Conservation (phyloP, 2,888 invertebrate genomes). For the Cheilosia vulpina region DNA sequence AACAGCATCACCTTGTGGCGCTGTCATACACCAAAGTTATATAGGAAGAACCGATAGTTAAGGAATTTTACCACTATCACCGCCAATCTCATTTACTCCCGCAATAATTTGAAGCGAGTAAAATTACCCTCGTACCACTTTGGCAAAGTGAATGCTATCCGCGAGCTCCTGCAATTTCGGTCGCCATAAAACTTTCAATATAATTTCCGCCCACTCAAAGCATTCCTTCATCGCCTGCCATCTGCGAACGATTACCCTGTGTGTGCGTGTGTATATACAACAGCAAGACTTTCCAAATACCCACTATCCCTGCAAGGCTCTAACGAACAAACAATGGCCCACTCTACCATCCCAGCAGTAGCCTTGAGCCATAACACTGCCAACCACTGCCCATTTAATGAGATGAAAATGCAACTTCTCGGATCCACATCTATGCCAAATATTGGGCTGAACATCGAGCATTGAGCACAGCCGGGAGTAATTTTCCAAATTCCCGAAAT, state of each 20-base stretch:
- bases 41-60: slow-evolving; percentile 43
- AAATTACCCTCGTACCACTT: slow-evolving; percentile 44
- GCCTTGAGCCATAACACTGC: slow-evolving; percentile 67
- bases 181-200: slow-evolving; percentile 74
- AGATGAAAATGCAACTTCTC: slow-evolving; percentile 55
- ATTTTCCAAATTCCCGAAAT: slow-evolving; percentile 73
- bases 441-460: slow-evolving; percentile 57
- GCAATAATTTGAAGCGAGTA: slow-evolving; percentile 46
- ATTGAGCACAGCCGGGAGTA: slow-evolving; percentile 59
- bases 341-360: slow-evolving; percentile 26
- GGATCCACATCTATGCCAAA: slow-evolving; percentile 71
- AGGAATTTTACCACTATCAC: slow-evolving; percentile 47
- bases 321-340: slow-evolving; percentile 69
- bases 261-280: slow-evolving; percentile 11
- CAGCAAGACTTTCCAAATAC: slow-evolving; percentile 52
- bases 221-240: slow-evolving; percentile 53
- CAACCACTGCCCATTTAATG: slow-evolving; percentile 60
- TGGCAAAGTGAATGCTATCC: slow-evolving; percentile 67
- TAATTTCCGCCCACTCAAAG: slow-evolving; percentile 71
- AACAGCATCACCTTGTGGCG: slow-evolving; percentile 54
- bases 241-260: slow-evolving; percentile 62
- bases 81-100: slow-evolving; percentile 65
- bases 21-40: slow-evolving; percentile 24
- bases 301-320: slow-evolving; percentile 40
- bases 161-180: slow-evolving; percentile 72